A percentile compares a stretch with the other conserved stretches of the same genome.
These are phyloP conservation scores for Pelecanus crispus DNA, from an alignment of 2,113 vertebrate genomes.

Conservation along the genomic window DNA sequence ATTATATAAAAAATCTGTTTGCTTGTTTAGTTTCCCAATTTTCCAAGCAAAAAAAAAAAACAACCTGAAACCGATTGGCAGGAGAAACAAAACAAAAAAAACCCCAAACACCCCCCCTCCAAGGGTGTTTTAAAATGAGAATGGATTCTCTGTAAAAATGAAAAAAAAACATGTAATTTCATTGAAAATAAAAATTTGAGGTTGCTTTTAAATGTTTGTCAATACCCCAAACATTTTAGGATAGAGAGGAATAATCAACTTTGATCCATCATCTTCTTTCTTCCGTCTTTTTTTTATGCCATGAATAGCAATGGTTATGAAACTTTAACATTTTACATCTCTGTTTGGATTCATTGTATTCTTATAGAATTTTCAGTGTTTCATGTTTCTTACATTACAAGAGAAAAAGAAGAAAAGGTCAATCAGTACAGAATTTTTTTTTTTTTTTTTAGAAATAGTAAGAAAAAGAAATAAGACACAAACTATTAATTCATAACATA, in stretches of 20 bases:
- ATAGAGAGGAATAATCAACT: background rate
- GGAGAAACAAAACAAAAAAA: background rate
- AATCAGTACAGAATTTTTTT: background rate
- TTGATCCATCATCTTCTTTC: background rate
- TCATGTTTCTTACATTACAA: background rate
- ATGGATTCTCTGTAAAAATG: background rate
- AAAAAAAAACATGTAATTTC: background rate
- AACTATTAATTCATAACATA: background rate
- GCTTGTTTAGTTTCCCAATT: background rate
- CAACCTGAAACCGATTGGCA: background rate
- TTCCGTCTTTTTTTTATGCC: background rate
- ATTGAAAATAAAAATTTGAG: background rate
- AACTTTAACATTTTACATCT: background rate
- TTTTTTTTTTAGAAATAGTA: background rate
- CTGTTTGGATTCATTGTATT: background rate
- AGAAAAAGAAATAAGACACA: background rate
- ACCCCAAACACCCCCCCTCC: accelerated
- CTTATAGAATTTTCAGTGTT: background rate
- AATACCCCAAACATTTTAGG: background rate
- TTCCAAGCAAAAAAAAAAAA: background rate
- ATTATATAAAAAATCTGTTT: background rate
- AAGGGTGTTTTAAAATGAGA: background rate
- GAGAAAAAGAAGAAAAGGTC: background rate
- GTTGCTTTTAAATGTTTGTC: background rate
- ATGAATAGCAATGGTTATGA: background rate